Conservation (phyloP, 2,888 invertebrate genomes). For the Eristalis arbustorum region DNA sequence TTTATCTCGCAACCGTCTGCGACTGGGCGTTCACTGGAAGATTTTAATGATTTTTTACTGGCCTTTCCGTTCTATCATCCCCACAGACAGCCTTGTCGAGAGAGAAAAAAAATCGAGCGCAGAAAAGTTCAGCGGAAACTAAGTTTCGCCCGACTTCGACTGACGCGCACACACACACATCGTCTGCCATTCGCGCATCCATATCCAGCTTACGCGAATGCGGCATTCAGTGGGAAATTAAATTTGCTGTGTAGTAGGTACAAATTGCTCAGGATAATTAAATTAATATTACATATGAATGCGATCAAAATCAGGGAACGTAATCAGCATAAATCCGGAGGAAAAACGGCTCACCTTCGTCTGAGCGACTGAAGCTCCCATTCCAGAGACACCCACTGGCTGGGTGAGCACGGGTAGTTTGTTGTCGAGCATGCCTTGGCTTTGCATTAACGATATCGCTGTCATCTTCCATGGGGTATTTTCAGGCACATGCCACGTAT, state of each 20-base stretch:
- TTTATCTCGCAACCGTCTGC: constrained; percentile 10
- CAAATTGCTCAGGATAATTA: constrained; percentile 60
- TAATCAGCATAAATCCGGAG: constrained; percentile 54
- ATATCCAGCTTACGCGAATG: neutral
- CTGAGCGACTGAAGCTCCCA: neutral
- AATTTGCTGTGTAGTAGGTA: constrained; percentile 41
- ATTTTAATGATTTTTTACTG: constrained; percentile 39
- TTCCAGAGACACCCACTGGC: neutral
- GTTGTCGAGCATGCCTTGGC: constrained; percentile 12
- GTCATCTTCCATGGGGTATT: constrained; percentile 53
- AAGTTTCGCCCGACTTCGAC: neutral
- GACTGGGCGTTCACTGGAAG: constrained; percentile 13
- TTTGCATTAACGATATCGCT: constrained; percentile 53
- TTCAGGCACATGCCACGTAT: constrained; percentile 44
- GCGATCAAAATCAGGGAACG: constrained; percentile 53
- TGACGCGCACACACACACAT: neutral
- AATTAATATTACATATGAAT: constrained; percentile 59
- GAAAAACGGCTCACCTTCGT: constrained; percentile 18
- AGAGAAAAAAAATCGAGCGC: neutral
- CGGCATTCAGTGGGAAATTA: constrained; percentile 36
- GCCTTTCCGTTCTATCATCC: constrained; percentile 22
- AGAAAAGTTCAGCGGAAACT: constrained; percentile 14
- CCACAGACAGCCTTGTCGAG: neutral
- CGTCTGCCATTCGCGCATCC: neutral
- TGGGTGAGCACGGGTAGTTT: neutral